Conservation (phyloP, 1,140 invertebrate species). For the Sarcophaga bullata region DNA sequence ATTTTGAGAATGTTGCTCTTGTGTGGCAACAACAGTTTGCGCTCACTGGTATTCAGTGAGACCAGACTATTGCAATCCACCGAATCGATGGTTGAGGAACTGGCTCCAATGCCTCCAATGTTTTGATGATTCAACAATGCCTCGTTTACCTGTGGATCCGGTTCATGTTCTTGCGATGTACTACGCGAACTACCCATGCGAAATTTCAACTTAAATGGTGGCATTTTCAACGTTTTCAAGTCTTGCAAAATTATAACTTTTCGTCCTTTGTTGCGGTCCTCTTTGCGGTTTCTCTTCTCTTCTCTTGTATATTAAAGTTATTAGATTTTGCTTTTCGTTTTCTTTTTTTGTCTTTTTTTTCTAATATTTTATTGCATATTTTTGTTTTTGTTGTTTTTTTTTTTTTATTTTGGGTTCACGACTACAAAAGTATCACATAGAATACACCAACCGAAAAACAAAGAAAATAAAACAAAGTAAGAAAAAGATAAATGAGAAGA, state of each 20-base stretch:
- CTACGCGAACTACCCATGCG: constrained; percentile 65
- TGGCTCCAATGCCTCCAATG: constrained; percentile 52
- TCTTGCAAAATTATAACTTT: no score
- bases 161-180: constrained; percentile 64
- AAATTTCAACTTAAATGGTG: constrained; percentile 65
- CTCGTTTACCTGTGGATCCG: constrained; percentile 62
- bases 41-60: constrained; percentile 57
- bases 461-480: background rate
- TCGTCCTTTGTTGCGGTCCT: background rate
- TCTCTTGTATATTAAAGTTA: constrained; percentile 36
- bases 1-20: constrained; percentile 60
- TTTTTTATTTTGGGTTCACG: constrained; percentile 6
- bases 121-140: constrained; percentile 57
- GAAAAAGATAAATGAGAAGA: constrained; percentile 22
- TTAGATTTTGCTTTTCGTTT: constrained; percentile 2
- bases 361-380: no score
- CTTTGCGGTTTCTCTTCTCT: constrained; percentile 1
- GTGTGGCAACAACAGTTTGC: constrained; percentile 57
- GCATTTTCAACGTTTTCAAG: constrained; percentile 50
- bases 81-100: constrained; percentile 63
- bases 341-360: no score
- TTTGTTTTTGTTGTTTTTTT: background rate
- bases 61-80: constrained; percentile 61
- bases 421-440: constrained; percentile 35
- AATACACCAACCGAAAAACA: constrained; percentile 28